These are phyloP conservation scores for Eupithecia exiguata DNA, from an alignment of 2,888 invertebrate genomes.

Conservation along the genomic window DNA sequence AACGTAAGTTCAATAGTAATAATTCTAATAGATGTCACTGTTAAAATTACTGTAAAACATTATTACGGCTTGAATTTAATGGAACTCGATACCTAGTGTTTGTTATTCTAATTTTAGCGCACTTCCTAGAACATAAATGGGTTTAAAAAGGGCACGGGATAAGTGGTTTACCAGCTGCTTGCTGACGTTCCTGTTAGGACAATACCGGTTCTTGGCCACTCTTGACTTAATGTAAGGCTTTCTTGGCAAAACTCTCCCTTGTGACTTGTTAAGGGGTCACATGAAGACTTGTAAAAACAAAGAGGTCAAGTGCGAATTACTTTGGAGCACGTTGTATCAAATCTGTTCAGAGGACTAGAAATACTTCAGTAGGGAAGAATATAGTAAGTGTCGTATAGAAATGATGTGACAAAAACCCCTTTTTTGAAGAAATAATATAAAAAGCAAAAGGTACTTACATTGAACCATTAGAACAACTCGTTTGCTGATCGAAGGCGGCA, in stretches of 20 bases:
- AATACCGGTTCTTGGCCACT: conserved; percentile 28
- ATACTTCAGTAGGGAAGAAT: neutral
- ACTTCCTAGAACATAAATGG: conserved; percentile 45
- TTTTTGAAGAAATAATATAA: neutral
- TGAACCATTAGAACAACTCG: conserved; percentile 92
- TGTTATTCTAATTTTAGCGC: conserved; percentile 40
- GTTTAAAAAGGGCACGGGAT: conserved; percentile 45
- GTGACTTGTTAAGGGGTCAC: conserved; percentile 7
- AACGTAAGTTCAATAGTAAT: neutral
- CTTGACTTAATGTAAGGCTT: conserved; percentile 34
- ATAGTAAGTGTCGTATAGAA: neutral
- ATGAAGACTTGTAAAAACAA: conserved; percentile 10
- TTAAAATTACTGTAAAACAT: neutral
- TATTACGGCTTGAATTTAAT: neutral
- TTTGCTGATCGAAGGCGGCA: conserved; percentile 95
- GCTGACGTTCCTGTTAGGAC: conserved; percentile 27
- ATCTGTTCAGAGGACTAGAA: neutral
- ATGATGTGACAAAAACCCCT: neutral
- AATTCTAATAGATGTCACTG: neutral
- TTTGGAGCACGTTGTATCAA: neutral
- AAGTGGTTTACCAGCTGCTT: conserved; percentile 41
- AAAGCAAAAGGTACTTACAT: conserved; percentile 85
- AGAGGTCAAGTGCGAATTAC: conserved; percentile 7
- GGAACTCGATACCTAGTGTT: neutral
- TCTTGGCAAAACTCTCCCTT: conserved; percentile 29